Base-by-base conservation (phyloP, 30 jellyfish, hydroid and myxozoan species). In the Hydractinia echinata region DNA sequence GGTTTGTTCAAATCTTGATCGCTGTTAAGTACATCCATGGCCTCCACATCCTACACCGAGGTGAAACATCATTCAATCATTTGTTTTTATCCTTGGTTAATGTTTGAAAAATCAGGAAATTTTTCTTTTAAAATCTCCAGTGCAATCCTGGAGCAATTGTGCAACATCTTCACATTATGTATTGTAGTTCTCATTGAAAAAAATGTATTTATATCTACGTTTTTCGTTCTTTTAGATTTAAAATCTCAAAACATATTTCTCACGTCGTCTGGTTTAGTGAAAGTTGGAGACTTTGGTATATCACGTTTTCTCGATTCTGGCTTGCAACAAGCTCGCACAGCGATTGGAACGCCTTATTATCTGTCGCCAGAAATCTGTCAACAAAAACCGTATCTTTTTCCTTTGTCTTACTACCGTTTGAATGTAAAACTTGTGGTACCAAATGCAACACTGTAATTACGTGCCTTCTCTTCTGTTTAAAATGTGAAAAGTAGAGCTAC, bases 361-460 rank as follows among this genome's bases (percentile, higher is more conserved):
- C 76, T 88, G 4, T 88, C 96, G 15, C 96, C 96, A 3, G 96
- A 88, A 88, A 88, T 88, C 69, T 88, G 96, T 82, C 84, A 76
- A 55, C 72, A 82, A 77, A 79, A 82, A 83, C 93, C 96, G 96
- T 82, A 88, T 76, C 89, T 55, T 67, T 85, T 64, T 58, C 19
- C 15, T 16, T 13, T 58, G 18, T 11, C 69, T 58, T 2, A 30
- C 44, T 30, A 30, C 44, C 44, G 44, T 30, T 30, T 30, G 44
- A 30, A 30, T 30, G 44, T 30, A 30, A 30, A 2, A 30, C 44
- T 30, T 30, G 44, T 30, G 44, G 44, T 30, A 30, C 44, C 44
- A 30, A 30, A 30, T 30, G 44, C 44, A 30, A 30, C 44, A 30
- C 44, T 30, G 44, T 30, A 30, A 30, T 30, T 30, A 2, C 44